Conservation (phyloP, 2,888 invertebrate genomes). For the Autographa gamma region DNA sequence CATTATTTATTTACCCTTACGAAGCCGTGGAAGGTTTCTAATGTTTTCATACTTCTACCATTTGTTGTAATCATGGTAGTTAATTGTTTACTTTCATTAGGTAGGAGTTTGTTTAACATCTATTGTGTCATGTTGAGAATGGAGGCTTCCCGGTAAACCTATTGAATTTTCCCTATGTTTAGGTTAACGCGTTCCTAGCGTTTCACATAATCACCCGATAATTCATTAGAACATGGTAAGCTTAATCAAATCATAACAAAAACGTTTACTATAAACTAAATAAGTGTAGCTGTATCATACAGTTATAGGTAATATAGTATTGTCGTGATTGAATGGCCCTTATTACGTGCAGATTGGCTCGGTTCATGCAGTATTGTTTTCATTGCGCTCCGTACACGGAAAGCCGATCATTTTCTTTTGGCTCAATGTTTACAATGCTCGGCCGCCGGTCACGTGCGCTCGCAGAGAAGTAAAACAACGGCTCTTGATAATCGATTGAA, state of each 20-base stretch:
- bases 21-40: too few species aligned
- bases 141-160: constrained; percentile 19
- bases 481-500: constrained; percentile 21
- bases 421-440: constrained; percentile 13
- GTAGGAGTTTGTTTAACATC: constrained; percentile 22
- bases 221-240: constrained; percentile 62
- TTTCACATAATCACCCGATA: constrained; percentile 8
- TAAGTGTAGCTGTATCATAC: too few species aligned
- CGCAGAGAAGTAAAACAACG: constrained; percentile 22
- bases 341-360: constrained; percentile 3
- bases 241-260: constrained; percentile 47
- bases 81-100: constrained; percentile 13
- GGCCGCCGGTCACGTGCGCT: constrained; percentile 22
- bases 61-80: constrained; percentile 5
- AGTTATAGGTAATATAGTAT: too few species aligned
- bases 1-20: too few species aligned
- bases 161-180: constrained; percentile 35
- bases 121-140: constrained; percentile 30
- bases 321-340: constrained; percentile 3
- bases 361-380: constrained; percentile 12
- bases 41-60: too few species aligned
- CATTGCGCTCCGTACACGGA: constrained; percentile 9
- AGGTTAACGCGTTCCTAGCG: constrained; percentile 11
- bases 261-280: constrained; percentile 16
- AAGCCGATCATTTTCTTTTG: constrained; percentile 16